These are phyloP conservation scores for Drosophila kepulauana DNA, from an alignment of 1,140 invertebrate genomes.

Conservation along the genomic window DNA sequence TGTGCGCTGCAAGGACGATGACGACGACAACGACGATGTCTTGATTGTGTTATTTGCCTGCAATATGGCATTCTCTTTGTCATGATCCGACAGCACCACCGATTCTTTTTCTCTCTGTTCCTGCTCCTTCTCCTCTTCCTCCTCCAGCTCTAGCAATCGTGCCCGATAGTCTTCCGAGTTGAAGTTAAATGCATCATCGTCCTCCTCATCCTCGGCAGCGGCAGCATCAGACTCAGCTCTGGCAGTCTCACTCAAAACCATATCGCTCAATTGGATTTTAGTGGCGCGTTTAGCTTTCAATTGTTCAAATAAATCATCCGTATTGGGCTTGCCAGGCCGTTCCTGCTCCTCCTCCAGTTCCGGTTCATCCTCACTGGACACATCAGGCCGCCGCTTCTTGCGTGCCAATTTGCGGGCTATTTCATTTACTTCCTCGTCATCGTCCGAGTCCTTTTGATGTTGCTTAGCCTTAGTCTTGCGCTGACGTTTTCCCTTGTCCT, in stretches of 20 bases:
- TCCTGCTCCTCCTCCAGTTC: slow-evolving; percentile 1
- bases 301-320: slow-evolving; percentile 80
- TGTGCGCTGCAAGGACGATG: slow-evolving; percentile 64
- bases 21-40: slow-evolving; percentile 8
- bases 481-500: slow-evolving; percentile 37
- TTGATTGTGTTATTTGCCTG: slow-evolving; percentile 67
- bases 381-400: slow-evolving; percentile 62
- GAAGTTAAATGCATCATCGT: slow-evolving; percentile 75
- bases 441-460: slow-evolving; percentile 39
- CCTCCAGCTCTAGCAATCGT: slow-evolving; percentile 72
- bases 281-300: slow-evolving; percentile 77
- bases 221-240: slow-evolving; percentile 1
- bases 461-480: slow-evolving; percentile 45
- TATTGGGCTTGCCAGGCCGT: slow-evolving; percentile 48
- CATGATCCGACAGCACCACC: slow-evolving; percentile 25
- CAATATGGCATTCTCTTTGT: slow-evolving; percentile 64
- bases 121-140: slow-evolving; percentile 48
- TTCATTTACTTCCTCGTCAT: slow-evolving; percentile 63
- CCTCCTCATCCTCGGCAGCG: slow-evolving; percentile 32
- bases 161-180: slow-evolving; percentile 82
- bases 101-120: slow-evolving; percentile 16
- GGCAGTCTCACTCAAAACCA: slow-evolving; percentile 66
- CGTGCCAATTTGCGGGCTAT: slow-evolving; percentile 67
- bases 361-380: slow-evolving; percentile 61
- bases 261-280: slow-evolving; percentile 75